Evolutionary conservation across 2,113 vertebrate species (phyloP), one percentile per base, ranked within the genome.

Genomic region (Ursus arctos): DNA sequence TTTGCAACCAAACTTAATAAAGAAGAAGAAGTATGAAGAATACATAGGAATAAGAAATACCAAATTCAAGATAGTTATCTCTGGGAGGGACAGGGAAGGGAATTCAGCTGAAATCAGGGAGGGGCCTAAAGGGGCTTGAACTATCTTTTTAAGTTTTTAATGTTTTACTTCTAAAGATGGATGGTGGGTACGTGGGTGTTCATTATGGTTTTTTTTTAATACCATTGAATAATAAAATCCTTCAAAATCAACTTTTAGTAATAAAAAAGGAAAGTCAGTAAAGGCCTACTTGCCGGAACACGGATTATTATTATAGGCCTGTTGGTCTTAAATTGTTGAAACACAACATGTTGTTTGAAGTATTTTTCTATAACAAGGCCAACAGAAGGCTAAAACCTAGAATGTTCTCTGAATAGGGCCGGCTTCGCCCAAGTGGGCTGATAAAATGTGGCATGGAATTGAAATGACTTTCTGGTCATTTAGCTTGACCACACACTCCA

Each of bases 201-300:
- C 40, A 61, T 67, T 33, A 67, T 49, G 14, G 0, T 77, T 82
- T 72, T 33, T 33, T 67, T 74, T 74, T 26, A 71, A 92, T 47
- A 61, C 4, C 22, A 71, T 1, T 65, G 14, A 81, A 93, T 21
- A 24, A 53, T 57, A 14, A 36, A 91, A 57, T 63, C 63, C 7
- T 51, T 95, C 10, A 84, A 63, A 96, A 92, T 55, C 13, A 81
- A 92, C 21, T 33, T 89, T 57, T 74, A n/a, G 63, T 79, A 71
- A 36, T 47, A 36, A 74, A 12, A 33, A 82, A 26, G 2, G 49
- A 93, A 81, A 49, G 6, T 89, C 85, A 74, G 4, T 67, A 81
- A 95, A 57, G 28, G 10, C 9, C 9, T 7, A 53, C n/a, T 74
- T 92, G 16, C 13, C 83, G 21, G 4, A 89, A 91, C 4, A 49